A percentile compares a stretch with the other conserved stretches of the same genome.
Evolutionary conservation across 2,113 vertebrate genomes (phyloP).

Genomic region (Chloropsis hardwickii): DNA sequence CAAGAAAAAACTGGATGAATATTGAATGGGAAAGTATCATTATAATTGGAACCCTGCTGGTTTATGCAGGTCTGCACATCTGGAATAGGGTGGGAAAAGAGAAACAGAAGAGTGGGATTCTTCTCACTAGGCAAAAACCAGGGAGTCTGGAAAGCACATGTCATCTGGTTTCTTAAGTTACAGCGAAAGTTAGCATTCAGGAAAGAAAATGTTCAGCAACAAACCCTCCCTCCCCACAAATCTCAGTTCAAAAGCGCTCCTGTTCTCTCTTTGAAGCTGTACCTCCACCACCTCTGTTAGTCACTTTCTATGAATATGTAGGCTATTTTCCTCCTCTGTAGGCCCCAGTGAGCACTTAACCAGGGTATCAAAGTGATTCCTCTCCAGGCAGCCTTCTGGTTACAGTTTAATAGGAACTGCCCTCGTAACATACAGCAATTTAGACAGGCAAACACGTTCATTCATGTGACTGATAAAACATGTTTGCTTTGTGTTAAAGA

Average conservation of each 20-base stretch:
- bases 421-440: not conserved
- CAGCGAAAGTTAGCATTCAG: slow-evolving; percentile 2
- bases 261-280: not conserved
- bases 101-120: slow-evolving; percentile 46
- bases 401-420: slow-evolving; percentile 42
- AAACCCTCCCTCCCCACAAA: not conserved
- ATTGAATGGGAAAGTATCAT: slow-evolving; percentile 58
- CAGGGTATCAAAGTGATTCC: not conserved
- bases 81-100: slow-evolving; percentile 62
- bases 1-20: slow-evolving; percentile 63
- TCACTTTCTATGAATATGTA: not conserved
- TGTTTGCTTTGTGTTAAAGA: slow-evolving; percentile 52
- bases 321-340: not conserved
- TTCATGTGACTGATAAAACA: slow-evolving; percentile 48
- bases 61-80: slow-evolving; percentile 65
- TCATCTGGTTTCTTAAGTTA: slow-evolving; percentile 44
- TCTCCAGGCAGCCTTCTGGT: not conserved
- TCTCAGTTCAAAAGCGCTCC: not conserved
- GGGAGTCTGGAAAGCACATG: slow-evolving; percentile 62
- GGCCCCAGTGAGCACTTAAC: not conserved
- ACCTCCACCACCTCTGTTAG: not conserved
- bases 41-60: slow-evolving; percentile 65
- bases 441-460: slow-evolving; percentile 29
- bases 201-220: slow-evolving; percentile 23
- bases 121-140: slow-evolving; percentile 43